Percentiles rank a stretch among this genome's conserved stretches.
These are phyloP conservation scores for Psittacula derbiana DNA, from an alignment of 2,797 vertebrate genomes.

Conservation along the genomic window DNA sequence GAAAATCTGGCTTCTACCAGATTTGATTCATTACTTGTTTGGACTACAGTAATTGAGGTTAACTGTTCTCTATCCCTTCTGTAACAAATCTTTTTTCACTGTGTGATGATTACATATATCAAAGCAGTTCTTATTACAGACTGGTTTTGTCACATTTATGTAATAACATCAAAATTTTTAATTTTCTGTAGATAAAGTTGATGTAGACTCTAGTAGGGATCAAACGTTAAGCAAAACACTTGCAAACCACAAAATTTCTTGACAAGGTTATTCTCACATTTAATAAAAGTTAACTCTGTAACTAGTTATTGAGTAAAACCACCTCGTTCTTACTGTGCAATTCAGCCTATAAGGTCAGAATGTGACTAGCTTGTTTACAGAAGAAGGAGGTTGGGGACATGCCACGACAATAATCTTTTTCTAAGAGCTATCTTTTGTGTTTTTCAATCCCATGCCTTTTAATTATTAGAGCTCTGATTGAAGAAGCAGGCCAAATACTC, in stretches of 20 bases:
- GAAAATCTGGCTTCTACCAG: neutral
- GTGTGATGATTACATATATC: fast-evolving
- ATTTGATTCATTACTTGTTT: neutral
- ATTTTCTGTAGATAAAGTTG: neutral
- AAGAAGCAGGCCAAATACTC: neutral
- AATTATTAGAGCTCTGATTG: neutral
- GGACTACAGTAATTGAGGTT: neutral
- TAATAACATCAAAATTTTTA: neutral
- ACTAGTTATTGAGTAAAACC: neutral
- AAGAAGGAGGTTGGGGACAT: neutral
- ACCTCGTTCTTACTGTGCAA: neutral
- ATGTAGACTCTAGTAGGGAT: neutral
- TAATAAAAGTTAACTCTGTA: neutral
- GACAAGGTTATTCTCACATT: neutral
- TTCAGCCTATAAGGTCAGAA: neutral
- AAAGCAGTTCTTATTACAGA: neutral
- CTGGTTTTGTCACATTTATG: neutral
- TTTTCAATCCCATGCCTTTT: neutral
- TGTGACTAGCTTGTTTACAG: neutral
- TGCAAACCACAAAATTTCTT: neutral
- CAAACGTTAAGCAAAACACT: neutral
- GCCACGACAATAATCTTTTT: neutral
- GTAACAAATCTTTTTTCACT: neutral
- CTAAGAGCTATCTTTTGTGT: neutral
- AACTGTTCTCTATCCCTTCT: neutral